These are phyloP conservation scores for Plectrocnemia conspersa DNA, from an alignment of 1,140 invertebrate species.

Conservation along the genomic window DNA sequence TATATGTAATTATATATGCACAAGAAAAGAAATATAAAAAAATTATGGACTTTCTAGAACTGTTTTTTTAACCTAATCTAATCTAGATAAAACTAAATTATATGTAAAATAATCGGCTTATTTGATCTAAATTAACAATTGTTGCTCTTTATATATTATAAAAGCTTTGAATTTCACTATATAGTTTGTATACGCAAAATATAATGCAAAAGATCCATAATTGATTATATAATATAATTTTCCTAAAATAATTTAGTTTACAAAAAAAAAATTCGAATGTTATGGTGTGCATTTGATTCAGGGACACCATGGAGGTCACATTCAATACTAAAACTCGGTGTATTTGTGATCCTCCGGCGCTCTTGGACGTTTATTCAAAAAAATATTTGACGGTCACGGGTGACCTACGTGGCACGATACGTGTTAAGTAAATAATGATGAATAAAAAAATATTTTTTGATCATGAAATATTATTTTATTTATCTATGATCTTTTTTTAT, in stretches of 20 bases:
- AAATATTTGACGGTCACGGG: slow-evolving; percentile 1
- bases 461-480: no score
- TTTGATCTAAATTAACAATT: background rate
- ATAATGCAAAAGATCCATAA: background rate
- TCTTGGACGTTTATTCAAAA: background rate
- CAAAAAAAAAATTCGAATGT: background rate
- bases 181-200: background rate
- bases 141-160: background rate
- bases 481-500: no score
- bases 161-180: background rate
- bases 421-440: no score
- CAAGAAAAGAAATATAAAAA: background rate
- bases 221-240: background rate
- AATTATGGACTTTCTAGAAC: background rate
- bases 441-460: no score
- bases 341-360: background rate
- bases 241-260: background rate
- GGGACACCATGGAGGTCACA: background rate
- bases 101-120: slow-evolving; percentile 8
- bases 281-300: slow-evolving; percentile 6
- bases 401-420: background rate
- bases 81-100: background rate
- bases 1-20: background rate
- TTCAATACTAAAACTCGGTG: no score
- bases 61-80: background rate